phyloP scores from a whole-genome alignment of 2,113 vertebrate genomes.

The Cyphomyrus plagiostoma region DNA sequence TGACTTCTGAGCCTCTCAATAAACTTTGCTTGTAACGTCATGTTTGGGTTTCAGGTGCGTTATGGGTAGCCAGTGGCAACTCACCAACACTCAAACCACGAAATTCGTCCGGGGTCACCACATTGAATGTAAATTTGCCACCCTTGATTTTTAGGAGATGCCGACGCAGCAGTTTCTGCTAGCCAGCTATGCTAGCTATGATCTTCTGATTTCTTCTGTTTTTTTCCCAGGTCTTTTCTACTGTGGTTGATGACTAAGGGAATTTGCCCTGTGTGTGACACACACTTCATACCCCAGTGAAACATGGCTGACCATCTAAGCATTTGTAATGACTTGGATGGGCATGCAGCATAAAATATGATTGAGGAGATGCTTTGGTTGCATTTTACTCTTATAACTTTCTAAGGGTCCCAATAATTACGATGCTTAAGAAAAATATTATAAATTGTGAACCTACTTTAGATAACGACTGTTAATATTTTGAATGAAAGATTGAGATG shows the following conservation, averaged over 20 bases:
- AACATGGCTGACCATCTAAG: not conserved
- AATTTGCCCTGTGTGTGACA: not conserved
- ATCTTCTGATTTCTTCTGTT: not conserved
- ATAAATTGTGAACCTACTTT: not conserved
- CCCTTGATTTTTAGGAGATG: not conserved
- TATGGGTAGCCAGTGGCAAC: not conserved
- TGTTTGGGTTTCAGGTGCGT: not conserved
- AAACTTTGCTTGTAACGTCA: not conserved
- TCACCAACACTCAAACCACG: not conserved
- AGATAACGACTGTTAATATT: not conserved
- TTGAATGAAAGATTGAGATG: not conserved
- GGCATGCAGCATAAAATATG: not conserved
- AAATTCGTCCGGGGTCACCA: not conserved
- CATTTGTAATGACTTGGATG: not conserved
- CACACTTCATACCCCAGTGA: not conserved
- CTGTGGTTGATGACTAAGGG: not conserved
- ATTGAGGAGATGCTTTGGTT: not conserved
- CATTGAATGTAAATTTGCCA: not conserved
- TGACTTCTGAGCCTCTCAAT: not conserved
- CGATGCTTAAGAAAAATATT: too few species aligned
- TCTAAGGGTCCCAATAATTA: too few species aligned
- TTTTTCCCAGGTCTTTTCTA: not conserved
- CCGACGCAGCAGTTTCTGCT: not conserved
- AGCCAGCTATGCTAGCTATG: not conserved
- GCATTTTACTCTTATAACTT: not conserved